Evolutionary conservation across 2,888 invertebrate genomes (phyloP), one percentile per base, ranked within the genome.

Genomic region (Apodemia hepburni): DNA sequence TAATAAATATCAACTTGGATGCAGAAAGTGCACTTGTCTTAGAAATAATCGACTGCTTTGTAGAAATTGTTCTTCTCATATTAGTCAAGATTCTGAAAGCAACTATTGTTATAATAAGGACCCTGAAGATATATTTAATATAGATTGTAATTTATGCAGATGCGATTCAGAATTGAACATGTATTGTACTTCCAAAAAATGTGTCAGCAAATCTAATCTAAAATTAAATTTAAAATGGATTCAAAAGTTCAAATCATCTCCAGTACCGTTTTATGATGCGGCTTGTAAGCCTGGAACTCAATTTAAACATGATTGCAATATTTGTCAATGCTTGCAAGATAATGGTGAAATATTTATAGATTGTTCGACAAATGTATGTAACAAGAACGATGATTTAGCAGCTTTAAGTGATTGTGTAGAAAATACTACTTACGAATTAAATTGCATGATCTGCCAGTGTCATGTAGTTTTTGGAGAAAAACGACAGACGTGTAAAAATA

Each of bases 61-160:
- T 61, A 76, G 73, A 18, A 76, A 81, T 12, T 93, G 92, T 69
- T 80, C 85, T 6, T 15, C 60, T 11, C 8, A 47, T 45, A 18
- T 59, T n/a, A 54, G 57, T 4, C 15, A 49, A 35, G 12, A 15
- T 59, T 27, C 17, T 11, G 33, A 29, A 29, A 42, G 22, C 45
- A 35, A 66, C 17, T n/a, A 73, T 4, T 85, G 83, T 47, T 61
- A 62, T 2, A 64, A 66, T 3, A 66, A 76, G 35, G 62, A 74
- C 29, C 77, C 82, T 1, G 82, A 82, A 3, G 77, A 80, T 22
- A 70, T 76, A 17, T 93, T 93, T 66, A 76, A 77, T 59, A 70
- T 82, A 27, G 89, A 87, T 57, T 94, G 94, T 74, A 93, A 93
- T 71, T 77, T 81, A 0, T 94, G 93, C 68, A 79, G 84, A 63